A percentile compares a stretch with the other conserved stretches of the same genome.
Conservation (phyloP, 2,888 invertebrate genomes). For the Elgonia sp. region DNA sequence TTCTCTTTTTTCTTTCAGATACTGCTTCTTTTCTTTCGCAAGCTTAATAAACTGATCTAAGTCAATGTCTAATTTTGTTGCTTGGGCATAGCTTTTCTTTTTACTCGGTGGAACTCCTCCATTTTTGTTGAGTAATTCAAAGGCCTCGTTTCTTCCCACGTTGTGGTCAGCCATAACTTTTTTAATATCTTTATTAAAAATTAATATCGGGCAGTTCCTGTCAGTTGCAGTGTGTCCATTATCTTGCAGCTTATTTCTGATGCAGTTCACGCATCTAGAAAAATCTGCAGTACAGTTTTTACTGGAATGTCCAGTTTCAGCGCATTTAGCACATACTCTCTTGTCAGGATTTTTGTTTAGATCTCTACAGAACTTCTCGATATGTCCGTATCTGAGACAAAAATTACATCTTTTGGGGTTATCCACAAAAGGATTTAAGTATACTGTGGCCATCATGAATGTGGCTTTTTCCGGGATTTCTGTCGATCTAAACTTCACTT, state of each 20-base stretch:
- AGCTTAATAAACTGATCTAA: background rate
- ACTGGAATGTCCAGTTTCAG: background rate
- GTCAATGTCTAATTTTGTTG: background rate
- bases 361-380: background rate
- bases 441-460: background rate
- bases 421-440: background rate
- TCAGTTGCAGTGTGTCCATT: background rate
- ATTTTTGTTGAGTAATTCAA: background rate
- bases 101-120: constrained; percentile 7
- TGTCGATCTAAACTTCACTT: background rate
- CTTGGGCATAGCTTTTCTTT: background rate
- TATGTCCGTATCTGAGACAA: constrained; percentile 11
- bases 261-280: constrained; percentile 1
- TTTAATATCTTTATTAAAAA: constrained; percentile 21
- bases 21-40: background rate
- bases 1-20: constrained; percentile 1
- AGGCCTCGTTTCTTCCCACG: background rate
- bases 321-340: background rate
- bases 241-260: background rate
- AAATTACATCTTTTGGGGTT: background rate
- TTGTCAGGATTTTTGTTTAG: background rate
- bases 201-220: background rate
- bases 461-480: constrained; percentile 1
- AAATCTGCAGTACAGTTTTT: background rate
- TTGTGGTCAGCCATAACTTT: constrained; percentile 3